Evolutionary conservation across 37 sponge, comb jelly and placozoan genomes (phyloP), one percentile per base, ranked within the genome.

Genomic region (Beroe ovata): DNA sequence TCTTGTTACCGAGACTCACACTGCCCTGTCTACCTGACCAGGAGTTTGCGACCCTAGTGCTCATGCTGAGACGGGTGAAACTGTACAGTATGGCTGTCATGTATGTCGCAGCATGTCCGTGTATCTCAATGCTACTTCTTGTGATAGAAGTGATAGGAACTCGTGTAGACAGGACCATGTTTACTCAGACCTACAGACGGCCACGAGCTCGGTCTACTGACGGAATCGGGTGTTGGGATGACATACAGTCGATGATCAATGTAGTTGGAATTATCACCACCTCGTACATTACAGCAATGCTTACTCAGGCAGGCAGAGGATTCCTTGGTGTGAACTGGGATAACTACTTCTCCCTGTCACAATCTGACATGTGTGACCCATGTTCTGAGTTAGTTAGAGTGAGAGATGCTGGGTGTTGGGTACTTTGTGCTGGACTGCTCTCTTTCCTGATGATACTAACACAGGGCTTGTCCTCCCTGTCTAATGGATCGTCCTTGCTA

Each of bases 21-120:
- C 23, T 42, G 21, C 84, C 84, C 2, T 42, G 54, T 23, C 22
- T 35, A 0, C 8, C 25, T 20, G 71, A 36, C 1, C 16, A 42
- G 54, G 84, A 77, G 23, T 42, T 32, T 35, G 38, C 47, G n/a
- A 6, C 84, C 26, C 14, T 77, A 8, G 16, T 77, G n/a, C 41
- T 77, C 47, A 77, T 77, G 54, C 11, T 77, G 4, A 77, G 47
- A 36, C 20, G 14, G 47, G 41, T 77, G 84, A 37, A 42, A 54
- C 14, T 77, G 84, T 77, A 42, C 54, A 77, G 84, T 77, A 3
- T 77, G 6, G 22, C 33, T 1, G 42, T 77, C 28, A 1, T 77
- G 54, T 77, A 77, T 36, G 28, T 35, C 4, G 84, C 84, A 6
- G 84, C 84, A n/a, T 77, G 84, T 42, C 84, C 84, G 16, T 8